Evolutionary conservation across 2,113 vertebrate genomes (phyloP), one percentile per base, ranked within the genome.

Genomic region (Calyptomena viridis): DNA sequence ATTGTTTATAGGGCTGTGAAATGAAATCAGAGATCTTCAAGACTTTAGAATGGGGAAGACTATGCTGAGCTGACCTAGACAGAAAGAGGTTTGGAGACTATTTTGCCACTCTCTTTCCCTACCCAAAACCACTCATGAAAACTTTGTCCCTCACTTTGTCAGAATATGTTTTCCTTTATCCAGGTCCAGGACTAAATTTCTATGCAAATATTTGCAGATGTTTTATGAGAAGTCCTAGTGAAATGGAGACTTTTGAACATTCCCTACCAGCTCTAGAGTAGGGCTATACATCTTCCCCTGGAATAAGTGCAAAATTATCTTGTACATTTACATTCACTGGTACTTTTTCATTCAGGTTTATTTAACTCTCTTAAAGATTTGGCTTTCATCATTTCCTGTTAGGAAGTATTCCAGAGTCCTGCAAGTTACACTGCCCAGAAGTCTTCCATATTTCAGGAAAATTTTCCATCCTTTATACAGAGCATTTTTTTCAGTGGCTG

Each of bases 401-500:
- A 82, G 91, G 87, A 95, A 95, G 73, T 87, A 68, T 93, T 97
- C 95, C 94, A 97, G 68, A 88, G 85, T 63, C 87, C 92, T 84
- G 64, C 75, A 92, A 85, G 63, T 90, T 93, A 88, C 40, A 84
- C 72, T 84, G 79, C 79, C 87, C 87, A 93, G 79, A 95, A 96
- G 52, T 37, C 83, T 90, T 94, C 86, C 80, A 71, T 85, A 93
- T 93, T 95, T 85, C 63, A 85, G 72, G 95, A 75, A 84, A 92
- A 67, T 9, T 93, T 96, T 95, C 93, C 95, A 44, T 71, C 68
- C 66, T 83, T 66, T 56, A 80, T 6, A 77, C 55, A 23, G 19
- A 66, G 33, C 6, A 4, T 9, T 66, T 78, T 81, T 84, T 73
- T 59, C 46, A 77, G 80, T 11, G 27, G 37, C 81, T 91, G 46